Conservation (phyloP, 2,888 invertebrate genomes). For the Lamellibrachia satsuma region DNA sequence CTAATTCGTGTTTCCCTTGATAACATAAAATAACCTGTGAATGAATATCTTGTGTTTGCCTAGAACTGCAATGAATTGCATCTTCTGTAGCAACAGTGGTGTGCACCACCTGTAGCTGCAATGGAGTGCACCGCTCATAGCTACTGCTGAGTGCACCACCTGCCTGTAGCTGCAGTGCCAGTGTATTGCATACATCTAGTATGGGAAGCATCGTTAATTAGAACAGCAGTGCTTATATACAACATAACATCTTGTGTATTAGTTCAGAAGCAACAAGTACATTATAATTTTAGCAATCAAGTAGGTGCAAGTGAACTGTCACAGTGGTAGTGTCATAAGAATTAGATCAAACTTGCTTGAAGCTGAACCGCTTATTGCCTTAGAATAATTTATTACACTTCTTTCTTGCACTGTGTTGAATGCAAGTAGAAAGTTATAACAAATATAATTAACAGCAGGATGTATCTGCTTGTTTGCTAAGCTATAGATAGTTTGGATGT, state of each 20-base stretch:
- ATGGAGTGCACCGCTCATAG: background rate
- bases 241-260: background rate
- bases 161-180: background rate
- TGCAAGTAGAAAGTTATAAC: too few species aligned
- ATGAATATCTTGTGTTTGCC: background rate
- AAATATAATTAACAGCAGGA: background rate
- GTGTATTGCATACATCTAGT: background rate
- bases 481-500: background rate
- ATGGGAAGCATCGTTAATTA: background rate
- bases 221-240: background rate
- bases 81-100: background rate
- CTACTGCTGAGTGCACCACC: background rate
- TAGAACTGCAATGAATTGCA: background rate
- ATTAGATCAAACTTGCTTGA: background rate
- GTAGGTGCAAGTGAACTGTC: background rate
- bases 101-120: background rate
- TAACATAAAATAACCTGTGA: background rate
- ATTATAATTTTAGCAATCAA: background rate
- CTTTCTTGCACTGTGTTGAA: too few species aligned
- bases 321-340: background rate
- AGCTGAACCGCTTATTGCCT: background rate
- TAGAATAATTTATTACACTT: too few species aligned
- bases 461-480: background rate
- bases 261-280: background rate
- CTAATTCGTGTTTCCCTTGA: background rate